Conservation (phyloP, 2,797 vertebrate genomes). For the Mormyrops boulengeri region DNA sequence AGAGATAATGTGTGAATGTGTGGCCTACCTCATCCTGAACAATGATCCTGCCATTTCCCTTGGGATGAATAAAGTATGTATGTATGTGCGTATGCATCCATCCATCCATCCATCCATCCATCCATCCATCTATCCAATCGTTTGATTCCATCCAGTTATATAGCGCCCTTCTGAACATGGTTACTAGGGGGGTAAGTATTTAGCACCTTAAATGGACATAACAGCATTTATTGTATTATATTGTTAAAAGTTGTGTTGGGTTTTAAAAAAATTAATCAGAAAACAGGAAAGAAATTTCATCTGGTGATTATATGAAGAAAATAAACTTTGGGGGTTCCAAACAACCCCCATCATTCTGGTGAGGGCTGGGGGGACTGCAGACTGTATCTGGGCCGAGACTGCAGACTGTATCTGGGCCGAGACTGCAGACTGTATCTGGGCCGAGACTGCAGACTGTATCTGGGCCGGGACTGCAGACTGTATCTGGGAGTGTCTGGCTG, state of each 20-base stretch:
- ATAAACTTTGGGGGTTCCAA: not conserved
- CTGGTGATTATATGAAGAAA: not conserved
- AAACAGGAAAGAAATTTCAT: not conserved
- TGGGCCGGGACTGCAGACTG: not conserved
- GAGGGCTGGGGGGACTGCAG: not conserved
- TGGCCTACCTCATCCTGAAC: not conserved
- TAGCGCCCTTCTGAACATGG: not conserved
- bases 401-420: not conserved
- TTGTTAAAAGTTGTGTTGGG: not conserved
- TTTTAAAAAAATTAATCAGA: not conserved
- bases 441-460: not conserved
- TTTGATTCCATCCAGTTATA: not conserved
- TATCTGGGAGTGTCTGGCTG: not conserved
- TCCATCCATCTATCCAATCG: not conserved
- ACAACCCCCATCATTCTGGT: not conserved
- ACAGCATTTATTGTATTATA: not conserved
- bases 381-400: too few relatives aligned
- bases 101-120: not conserved
- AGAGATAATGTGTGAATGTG: not conserved
- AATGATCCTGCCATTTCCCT: not conserved
- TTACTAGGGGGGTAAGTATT: not conserved
- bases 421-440: not conserved
- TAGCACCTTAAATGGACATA: not conserved
- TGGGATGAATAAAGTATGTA: too few relatives aligned
- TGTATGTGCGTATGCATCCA: not conserved